These are phyloP conservation scores for Zaprionus inermis DNA, from an alignment of 1,140 invertebrate species.

Conservation along the genomic window DNA sequence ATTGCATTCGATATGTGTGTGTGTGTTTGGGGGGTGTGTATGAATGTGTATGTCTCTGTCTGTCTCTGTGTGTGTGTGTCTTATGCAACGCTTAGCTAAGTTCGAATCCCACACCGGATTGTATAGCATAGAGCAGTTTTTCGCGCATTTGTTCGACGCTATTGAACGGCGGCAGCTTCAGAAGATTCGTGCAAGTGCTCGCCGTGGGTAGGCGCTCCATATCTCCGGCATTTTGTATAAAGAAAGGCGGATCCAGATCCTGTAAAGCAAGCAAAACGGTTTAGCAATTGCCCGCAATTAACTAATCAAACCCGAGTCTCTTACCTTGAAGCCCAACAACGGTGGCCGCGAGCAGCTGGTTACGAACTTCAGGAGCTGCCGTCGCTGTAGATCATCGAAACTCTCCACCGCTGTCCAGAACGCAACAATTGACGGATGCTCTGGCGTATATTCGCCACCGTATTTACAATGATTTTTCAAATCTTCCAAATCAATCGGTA, in stretches of 20 bases:
- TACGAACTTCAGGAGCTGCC: conserved; percentile 97
- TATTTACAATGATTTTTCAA: conserved; percentile 94
- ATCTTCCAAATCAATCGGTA: conserved; percentile 96
- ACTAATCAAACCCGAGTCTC: background rate
- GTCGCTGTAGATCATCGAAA: conserved; percentile 93
- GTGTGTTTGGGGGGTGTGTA: conserved; percentile 2
- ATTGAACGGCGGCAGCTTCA: conserved; percentile 96
- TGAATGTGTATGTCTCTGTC: conserved; percentile 6
- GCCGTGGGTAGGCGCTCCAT: conserved; percentile 95
- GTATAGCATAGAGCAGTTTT: conserved; percentile 96
- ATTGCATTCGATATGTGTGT: conserved; percentile 59
- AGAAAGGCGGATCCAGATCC: conserved; percentile 97
- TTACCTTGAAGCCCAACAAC: conserved; percentile 97
- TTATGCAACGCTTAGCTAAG: conserved; percentile 89
- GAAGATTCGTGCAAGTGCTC: conserved; percentile 98
- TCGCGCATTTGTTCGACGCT: conserved; percentile 91
- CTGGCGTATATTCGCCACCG: conserved; percentile 91
- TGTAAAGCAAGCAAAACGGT: conserved; percentile 80
- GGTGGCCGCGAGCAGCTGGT: conserved; percentile 98
- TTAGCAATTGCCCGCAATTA: background rate
- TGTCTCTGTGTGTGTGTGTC: conserved; percentile 1
- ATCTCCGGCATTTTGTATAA: conserved; percentile 95
- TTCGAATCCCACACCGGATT: conserved; percentile 98
- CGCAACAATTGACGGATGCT: conserved; percentile 90
- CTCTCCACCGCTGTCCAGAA: conserved; percentile 94